phyloP scores from a whole-genome alignment of 2,113 vertebrate genomes.

The Nipponia nippon region DNA sequence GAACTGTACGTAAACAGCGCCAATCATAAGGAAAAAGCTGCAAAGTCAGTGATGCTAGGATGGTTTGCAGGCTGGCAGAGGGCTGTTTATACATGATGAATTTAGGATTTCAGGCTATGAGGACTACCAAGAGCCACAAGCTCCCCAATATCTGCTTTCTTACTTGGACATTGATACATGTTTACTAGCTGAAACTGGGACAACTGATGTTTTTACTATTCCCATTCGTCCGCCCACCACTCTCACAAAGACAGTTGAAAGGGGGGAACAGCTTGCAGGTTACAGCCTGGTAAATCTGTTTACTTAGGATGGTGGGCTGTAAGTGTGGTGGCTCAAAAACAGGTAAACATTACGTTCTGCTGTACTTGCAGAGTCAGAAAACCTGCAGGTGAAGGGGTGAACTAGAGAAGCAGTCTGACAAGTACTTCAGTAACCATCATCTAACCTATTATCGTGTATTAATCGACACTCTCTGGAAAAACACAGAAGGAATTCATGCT shows the following conservation, averaged over 20 bases:
- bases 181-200: not conserved
- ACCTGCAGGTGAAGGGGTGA: not conserved
- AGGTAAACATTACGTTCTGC: not conserved
- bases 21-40: not conserved
- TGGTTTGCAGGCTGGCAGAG: not conserved
- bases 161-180: not conserved
- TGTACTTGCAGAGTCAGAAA: not conserved
- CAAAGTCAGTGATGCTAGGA: not conserved
- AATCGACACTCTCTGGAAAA: not conserved
- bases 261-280: not conserved
- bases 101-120: not conserved
- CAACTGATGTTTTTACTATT: not conserved
- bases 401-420: not conserved
- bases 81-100: not conserved
- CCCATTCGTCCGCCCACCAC: not conserved
- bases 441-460: not conserved
- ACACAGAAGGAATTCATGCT: fast-evolving
- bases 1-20: not conserved
- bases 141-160: not conserved
- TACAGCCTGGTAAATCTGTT: not conserved
- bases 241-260: not conserved
- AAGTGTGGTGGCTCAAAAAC: not conserved
- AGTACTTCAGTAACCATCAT: not conserved
- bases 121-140: not conserved
- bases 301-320: not conserved